These are phyloP conservation scores for Cantharis rufa DNA, from an alignment of 2,888 invertebrate species.

Conservation along the genomic window DNA sequence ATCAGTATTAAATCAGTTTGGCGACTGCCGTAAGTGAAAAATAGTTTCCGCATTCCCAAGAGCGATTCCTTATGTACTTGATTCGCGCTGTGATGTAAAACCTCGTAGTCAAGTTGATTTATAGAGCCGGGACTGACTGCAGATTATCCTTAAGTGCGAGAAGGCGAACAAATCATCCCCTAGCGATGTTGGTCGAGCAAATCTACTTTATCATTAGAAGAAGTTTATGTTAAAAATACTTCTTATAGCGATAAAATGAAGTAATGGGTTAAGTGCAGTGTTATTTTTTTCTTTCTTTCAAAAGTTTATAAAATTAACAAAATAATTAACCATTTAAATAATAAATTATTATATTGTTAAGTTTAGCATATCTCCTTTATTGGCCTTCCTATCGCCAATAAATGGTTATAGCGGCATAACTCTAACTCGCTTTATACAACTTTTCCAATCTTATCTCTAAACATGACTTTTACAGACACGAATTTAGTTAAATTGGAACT, in stretches of 20 bases:
- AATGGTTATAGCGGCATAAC: constrained; percentile 50
- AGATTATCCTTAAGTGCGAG: constrained; percentile 45
- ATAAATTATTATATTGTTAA: constrained; percentile 4
- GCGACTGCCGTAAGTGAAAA: constrained; percentile 40
- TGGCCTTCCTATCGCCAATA: constrained; percentile 50
- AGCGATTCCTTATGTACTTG: constrained; percentile 47
- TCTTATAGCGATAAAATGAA: neutral
- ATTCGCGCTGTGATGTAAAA: constrained; percentile 39
- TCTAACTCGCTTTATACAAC: constrained; percentile 55
- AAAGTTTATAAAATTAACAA: neutral
- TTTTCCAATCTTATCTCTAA: constrained; percentile 62
- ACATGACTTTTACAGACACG: constrained; percentile 54
- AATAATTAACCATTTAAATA: neutral
- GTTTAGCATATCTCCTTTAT: constrained; percentile 41
- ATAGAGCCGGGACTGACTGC: constrained; percentile 46
- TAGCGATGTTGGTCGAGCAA: constrained; percentile 26
- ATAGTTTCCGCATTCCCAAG: constrained; percentile 44
- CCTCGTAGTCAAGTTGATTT: constrained; percentile 43
- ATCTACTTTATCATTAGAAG: constrained; percentile 31
- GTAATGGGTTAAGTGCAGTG: neutral
- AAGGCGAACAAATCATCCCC: constrained; percentile 43
- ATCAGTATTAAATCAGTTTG: constrained; percentile 35
- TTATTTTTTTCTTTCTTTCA: neutral
- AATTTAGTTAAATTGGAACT: constrained; percentile 59
- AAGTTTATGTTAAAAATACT: constrained; percentile 20